Evolutionary conservation across 2,888 invertebrate genomes (phyloP).

Genomic region (Saturnia pavonia): DNA sequence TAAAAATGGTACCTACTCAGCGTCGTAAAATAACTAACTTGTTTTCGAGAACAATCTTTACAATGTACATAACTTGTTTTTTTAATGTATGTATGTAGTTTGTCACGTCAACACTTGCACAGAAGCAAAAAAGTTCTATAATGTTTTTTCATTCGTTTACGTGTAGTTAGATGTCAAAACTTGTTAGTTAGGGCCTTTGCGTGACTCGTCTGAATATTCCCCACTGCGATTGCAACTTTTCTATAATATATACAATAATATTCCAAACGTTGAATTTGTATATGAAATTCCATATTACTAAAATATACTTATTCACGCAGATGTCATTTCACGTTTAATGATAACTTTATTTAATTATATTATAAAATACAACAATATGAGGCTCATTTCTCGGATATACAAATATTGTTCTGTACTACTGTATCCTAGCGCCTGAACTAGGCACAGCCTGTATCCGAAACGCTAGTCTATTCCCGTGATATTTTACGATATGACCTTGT

Average conservation of each 20-base stretch:
- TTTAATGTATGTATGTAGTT: not conserved
- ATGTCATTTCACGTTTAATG: no score
- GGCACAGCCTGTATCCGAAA: no score
- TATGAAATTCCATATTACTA: not conserved
- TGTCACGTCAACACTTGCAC: not conserved
- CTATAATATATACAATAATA: conserved; percentile 33
- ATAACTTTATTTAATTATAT: no score
- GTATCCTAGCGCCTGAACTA: no score
- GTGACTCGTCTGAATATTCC: conserved; percentile 40
- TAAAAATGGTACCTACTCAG: no score
- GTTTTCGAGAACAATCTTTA: not conserved
- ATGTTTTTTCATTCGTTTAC: conserved; percentile 23
- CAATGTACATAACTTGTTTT: not conserved
- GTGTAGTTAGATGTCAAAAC: conserved; percentile 41
- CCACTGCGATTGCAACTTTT: conserved; percentile 37
- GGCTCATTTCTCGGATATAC: no score
- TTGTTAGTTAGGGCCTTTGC: conserved; percentile 37
- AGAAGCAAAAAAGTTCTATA: not conserved
- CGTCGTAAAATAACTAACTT: not conserved
- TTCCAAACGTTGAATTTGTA: conserved; percentile 29
- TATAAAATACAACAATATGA: no score
- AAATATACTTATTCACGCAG: no score
- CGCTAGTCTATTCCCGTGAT: no score
- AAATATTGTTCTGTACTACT: no score
- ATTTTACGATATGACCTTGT: no score